A percentile compares a stretch with the other conserved stretches of the same genome.
phyloP scores from a whole-genome alignment of 2,113 vertebrate genomes.

The Chauna torquata region DNA sequence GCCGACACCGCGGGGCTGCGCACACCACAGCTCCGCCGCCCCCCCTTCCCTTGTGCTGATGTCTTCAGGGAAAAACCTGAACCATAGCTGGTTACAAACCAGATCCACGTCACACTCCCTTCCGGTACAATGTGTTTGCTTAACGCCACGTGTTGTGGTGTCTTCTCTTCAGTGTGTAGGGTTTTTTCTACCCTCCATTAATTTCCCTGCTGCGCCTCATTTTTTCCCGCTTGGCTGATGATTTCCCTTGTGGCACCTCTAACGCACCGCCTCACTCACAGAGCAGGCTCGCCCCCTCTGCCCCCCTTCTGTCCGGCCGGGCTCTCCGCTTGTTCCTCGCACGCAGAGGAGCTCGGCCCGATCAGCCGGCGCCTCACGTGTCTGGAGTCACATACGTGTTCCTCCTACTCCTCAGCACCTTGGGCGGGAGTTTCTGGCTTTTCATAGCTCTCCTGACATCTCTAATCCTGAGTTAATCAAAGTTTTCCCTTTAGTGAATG shows the following conservation, averaged over 20 bases:
- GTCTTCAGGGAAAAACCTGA: not conserved
- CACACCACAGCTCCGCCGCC: rapidly evolving
- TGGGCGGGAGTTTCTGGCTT: not conserved
- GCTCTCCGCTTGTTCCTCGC: not conserved
- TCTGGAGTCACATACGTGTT: not conserved
- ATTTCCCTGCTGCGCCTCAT: conserved; percentile 31
- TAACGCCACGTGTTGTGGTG: not conserved
- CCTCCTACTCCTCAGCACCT: not conserved
- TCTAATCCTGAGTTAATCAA: not conserved
- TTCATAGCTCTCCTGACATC: rapidly evolving
- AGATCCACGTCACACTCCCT: not conserved
- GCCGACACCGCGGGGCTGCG: rapidly evolving
- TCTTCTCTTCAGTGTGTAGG: not conserved
- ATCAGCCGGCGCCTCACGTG: rapidly evolving
- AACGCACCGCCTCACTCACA: not conserved
- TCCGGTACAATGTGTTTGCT: not conserved
- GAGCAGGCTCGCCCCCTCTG: not conserved
- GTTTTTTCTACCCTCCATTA: not conserved
- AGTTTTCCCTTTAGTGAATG: not conserved
- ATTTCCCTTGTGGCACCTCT: conserved; percentile 17
- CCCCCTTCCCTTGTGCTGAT: rapidly evolving
- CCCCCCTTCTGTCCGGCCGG: not conserved
- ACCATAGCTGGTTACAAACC: not conserved
- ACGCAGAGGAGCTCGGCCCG: rapidly evolving
- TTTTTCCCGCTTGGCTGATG: not conserved